Base-by-base conservation (phyloP, 2,888 invertebrate genomes). In the Cerastis rubricosa region DNA sequence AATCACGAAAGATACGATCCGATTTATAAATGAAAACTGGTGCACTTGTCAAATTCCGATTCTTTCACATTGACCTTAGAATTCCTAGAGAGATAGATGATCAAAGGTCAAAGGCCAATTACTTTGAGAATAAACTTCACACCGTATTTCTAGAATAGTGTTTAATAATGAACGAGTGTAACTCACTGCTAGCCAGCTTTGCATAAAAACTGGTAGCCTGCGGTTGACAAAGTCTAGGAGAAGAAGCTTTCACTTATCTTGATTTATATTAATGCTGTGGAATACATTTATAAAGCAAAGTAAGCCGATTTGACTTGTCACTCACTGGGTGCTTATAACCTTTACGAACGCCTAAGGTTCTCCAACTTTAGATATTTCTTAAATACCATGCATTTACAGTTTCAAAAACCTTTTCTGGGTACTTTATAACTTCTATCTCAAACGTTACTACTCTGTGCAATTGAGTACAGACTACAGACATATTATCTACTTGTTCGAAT, bases 211-310 rank as follows among this genome's bases (percentile, higher is more conserved):
- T 57, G n/a, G n/a, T 65, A 47, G 35, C 22, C 11, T 57, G 14
- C 25, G n/a, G 43, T 35, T 69, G 45, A 69, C 43, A 67, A 49
- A 75, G 22, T 47, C 43, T 75, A n/a, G 49, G 25, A 65, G 65
- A 47, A 69, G 59, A 80, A 73, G 63, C 61, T 82, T 77, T 75
- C 64, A 71, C 61, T 49, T 59, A 76, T 80, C 63, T 80, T 80
- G 73, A 78, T 78, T 77, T 71, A 79, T 70, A 67, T 69, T 40
- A 51, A 73, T 72, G 54, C 77, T 57, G 43, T 57, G 49, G 45
- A 68, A 81, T 70, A 70, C 57, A 77, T 63, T 70, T 70, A 66
- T 66, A 73, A 49, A 51, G 49, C 25, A 66, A 72, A 2, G 19
- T 81, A 72, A 77, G 73, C 66, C 57, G 73, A 82, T 82, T 82